Conservation (phyloP, 1,140 invertebrate species). For the Muscidifurax raptorellus region DNA sequence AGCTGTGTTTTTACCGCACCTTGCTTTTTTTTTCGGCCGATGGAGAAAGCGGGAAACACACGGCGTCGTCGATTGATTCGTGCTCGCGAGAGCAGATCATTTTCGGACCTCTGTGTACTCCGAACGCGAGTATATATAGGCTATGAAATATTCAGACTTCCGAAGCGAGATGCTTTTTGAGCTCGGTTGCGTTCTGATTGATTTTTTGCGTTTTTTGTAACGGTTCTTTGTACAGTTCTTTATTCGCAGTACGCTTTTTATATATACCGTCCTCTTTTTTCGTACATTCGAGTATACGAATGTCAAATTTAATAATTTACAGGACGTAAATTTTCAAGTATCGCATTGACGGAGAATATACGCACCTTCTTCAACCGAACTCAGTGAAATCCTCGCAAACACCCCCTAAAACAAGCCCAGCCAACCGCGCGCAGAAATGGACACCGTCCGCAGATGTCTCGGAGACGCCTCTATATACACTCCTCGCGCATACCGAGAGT, state of each 20-base stretch:
- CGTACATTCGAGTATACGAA: too few relatives aligned
- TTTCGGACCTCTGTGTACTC: constrained; percentile 9
- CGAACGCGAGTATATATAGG: not conserved
- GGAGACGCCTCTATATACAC: not conserved
- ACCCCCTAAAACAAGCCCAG: not conserved
- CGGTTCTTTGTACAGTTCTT: not conserved
- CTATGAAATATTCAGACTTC: constrained; percentile 45
- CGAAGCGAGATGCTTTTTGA: constrained; percentile 4
- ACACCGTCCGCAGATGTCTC: not conserved
- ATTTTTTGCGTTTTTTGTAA: constrained; percentile 21
- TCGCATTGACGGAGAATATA: too few relatives aligned
- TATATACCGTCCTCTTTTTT: too few relatives aligned
- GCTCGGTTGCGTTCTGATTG: constrained; percentile 12
- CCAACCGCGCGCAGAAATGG: not conserved
- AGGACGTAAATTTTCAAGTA: too few relatives aligned
- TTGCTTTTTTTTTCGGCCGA: constrained; percentile 39
- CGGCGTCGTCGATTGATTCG: constrained; percentile 42
- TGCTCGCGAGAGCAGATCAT: constrained; percentile 20
- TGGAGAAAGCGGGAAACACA: not conserved
- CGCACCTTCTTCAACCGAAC: too few relatives aligned
- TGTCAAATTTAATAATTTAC: too few relatives aligned
- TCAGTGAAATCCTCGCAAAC: too few relatives aligned
- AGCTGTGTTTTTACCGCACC: constrained; percentile 26
- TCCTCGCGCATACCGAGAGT: constrained; percentile 15
- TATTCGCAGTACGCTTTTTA: not conserved